Evolutionary conservation across 2,797 vertebrate genomes (phyloP).

Genomic region (Darevskia nairensis): DNA sequence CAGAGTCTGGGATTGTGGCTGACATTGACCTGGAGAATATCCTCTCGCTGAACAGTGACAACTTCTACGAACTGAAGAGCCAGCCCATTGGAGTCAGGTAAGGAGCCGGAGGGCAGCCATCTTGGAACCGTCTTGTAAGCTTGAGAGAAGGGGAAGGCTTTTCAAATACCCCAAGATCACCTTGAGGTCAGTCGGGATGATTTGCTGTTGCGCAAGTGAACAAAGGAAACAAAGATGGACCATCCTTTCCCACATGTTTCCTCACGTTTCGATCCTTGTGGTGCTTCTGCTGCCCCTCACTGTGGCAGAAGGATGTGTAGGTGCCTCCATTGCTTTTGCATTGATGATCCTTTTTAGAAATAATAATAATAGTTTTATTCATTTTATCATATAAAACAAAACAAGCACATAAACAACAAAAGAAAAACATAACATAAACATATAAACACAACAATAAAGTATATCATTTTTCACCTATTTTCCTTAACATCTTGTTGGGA

Average conservation of each 20-base stretch:
- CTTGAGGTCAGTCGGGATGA: not conserved
- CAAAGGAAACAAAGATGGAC: not conserved
- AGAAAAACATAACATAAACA: too few species aligned
- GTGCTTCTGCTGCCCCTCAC: not conserved
- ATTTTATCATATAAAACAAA: too few species aligned
- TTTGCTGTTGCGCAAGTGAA: not conserved
- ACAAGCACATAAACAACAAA: too few species aligned
- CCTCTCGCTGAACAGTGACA: constrained; percentile 79
- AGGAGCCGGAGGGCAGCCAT: not conserved
- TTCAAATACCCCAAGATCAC: not conserved
- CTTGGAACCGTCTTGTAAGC: not conserved
- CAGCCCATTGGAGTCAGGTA: constrained; percentile 81
- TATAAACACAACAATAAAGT: too few species aligned
- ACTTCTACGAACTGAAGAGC: constrained; percentile 90
- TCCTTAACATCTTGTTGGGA: too few species aligned
- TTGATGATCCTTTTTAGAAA: too few species aligned
- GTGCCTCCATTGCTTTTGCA: not conserved
- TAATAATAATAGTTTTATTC: too few species aligned
- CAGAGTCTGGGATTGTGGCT: constrained; percentile 90
- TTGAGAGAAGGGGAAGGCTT: not conserved
- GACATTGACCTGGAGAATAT: constrained; percentile 88
- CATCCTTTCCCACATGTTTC: not conserved
- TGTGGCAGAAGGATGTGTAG: not conserved
- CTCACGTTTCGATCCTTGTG: not conserved
- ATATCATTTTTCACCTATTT: too few species aligned